Evolutionary conservation across 1,140 invertebrate species (phyloP).

Genomic region (Caenorhabditis inopinata): DNA sequence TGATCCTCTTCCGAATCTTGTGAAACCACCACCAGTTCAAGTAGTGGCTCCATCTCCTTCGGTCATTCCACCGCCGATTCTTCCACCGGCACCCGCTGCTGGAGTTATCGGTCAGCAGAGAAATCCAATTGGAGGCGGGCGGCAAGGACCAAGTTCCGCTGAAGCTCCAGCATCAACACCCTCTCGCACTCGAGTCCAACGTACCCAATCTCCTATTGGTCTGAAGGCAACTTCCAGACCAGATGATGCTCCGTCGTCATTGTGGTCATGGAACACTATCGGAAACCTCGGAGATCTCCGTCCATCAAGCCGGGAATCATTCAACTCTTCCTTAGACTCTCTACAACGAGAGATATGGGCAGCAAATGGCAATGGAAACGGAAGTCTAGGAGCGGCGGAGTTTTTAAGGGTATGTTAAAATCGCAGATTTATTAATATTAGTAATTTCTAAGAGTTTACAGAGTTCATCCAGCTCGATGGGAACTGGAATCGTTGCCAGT

Average conservation of each 20-base stretch:
- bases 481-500: neutral
- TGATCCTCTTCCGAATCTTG: slow-evolving; percentile 2
- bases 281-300: slow-evolving; percentile 16
- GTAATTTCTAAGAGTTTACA: neutral
- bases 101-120: neutral
- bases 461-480: neutral
- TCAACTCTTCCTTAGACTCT: neutral
- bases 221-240: neutral
- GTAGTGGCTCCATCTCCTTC: slow-evolving; percentile 2
- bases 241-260: neutral
- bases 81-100: neutral
- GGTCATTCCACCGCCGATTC: neutral
- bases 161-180: neutral
- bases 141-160: neutral
- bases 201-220: neutral
- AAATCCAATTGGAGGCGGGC: neutral
- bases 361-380: neutral
- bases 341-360: neutral
- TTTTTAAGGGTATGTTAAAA: neutral
- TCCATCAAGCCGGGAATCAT: neutral
- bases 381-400: neutral
- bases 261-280: slow-evolving; percentile 8
- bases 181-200: neutral
- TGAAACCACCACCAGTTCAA: slow-evolving; percentile 18
- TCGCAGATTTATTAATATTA: neutral